Conservation (phyloP, 2,888 invertebrate genomes). For the Rhogogaster chlorosoma region DNA sequence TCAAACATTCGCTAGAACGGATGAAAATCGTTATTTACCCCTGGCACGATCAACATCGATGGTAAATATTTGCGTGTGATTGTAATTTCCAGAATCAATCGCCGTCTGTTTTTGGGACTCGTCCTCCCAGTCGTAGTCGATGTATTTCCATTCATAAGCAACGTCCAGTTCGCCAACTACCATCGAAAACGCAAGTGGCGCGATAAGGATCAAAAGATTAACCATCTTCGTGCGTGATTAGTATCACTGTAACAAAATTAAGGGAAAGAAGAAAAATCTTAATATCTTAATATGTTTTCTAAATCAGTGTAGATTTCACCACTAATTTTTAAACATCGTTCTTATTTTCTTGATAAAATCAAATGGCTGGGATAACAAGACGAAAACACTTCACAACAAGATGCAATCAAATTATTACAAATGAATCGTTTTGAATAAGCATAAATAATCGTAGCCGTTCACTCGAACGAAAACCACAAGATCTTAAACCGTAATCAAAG, state of each 20-base stretch:
- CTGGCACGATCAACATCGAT: slow-evolving; percentile 64
- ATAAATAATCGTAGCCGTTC: background rate
- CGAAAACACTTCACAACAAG: background rate
- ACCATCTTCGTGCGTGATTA: background rate
- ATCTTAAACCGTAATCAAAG: background rate
- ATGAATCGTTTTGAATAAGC: slow-evolving; percentile 3
- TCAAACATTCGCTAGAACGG: background rate
- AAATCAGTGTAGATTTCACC: background rate
- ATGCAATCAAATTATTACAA: slow-evolving; percentile 18
- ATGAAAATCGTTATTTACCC: background rate
- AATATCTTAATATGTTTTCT: background rate
- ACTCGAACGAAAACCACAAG: background rate
- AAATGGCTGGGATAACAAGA: no score
- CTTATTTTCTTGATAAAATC: background rate
- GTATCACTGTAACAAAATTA: background rate
- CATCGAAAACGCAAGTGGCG: background rate
- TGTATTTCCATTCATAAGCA: slow-evolving; percentile 85
- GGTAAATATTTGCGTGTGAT: slow-evolving; percentile 56
- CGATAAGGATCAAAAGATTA: background rate
- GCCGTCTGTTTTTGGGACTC: slow-evolving; percentile 80
- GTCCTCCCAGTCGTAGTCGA: slow-evolving; percentile 86
- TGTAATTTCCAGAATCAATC: slow-evolving; percentile 77
- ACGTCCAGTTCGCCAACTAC: slow-evolving; percentile 46
- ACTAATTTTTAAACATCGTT: background rate
- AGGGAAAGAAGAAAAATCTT: background rate